These are phyloP conservation scores for Scytalopus superciliaris DNA, from an alignment of 2,113 vertebrate species.

Conservation along the genomic window DNA sequence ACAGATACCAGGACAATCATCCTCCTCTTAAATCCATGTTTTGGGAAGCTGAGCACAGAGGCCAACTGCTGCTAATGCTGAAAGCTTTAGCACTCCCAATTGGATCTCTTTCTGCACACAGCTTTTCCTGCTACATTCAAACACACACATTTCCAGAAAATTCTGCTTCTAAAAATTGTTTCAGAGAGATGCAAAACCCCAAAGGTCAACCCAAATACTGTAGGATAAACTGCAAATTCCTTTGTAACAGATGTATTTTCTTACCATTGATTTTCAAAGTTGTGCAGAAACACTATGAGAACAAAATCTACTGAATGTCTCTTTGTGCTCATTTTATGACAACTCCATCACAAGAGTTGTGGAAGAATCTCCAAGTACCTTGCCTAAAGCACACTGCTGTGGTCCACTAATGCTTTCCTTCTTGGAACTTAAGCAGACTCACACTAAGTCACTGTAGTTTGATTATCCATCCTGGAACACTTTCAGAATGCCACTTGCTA, in stretches of 20 bases:
- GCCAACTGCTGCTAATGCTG: not conserved
- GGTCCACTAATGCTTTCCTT: fast-evolving
- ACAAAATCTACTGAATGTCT: not conserved
- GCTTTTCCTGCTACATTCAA: not conserved
- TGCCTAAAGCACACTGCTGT: not conserved
- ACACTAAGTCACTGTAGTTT: not conserved
- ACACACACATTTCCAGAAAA: not conserved
- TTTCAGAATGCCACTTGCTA: not conserved
- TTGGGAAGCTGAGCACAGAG: not conserved
- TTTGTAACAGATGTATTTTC: not conserved
- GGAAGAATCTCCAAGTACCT: not conserved
- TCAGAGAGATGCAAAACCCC: not conserved
- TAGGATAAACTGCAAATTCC: not conserved
- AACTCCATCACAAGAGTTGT: not conserved
- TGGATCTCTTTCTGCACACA: not conserved
- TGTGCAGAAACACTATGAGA: not conserved
- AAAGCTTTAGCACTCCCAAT: not conserved
- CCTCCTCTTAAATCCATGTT: not conserved
- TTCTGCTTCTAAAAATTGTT: not conserved
- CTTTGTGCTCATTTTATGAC: not conserved
- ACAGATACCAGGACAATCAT: not conserved
- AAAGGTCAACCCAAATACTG: not conserved
- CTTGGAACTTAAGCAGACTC: not conserved
- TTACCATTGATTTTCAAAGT: not conserved
- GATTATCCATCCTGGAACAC: not conserved